Base-by-base conservation (phyloP, 2,888 invertebrate genomes). In the Flexamia atlantica region DNA sequence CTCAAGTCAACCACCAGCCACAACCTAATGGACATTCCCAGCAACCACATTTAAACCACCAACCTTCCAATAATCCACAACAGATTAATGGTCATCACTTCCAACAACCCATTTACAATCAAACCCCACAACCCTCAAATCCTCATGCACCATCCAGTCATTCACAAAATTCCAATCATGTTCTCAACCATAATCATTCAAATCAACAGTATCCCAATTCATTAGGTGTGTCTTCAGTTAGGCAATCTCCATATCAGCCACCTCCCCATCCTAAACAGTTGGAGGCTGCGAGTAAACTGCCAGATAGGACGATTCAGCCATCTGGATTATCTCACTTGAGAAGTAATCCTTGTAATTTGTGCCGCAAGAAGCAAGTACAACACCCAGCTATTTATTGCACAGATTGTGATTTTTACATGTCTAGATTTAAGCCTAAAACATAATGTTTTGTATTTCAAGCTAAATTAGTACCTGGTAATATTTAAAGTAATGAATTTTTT, bases 401-500 rank as follows among this genome's bases (percentile, higher is more conserved):
- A 79, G 97, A 98, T 90, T 98, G 98, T 91, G 97, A 97, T 89
- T 97, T 96, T 91, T 98, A 98, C 89, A 95, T 98, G 95, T 96
- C 96, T 86, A 92, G 95, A 88, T 96, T 96, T 90, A 94, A 95
- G 89, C 95, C 94, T 64, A 92, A 93, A 85, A 85, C 86, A 25
- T 87, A 84, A 84, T n/a, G 12, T 7, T 4, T 28, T 17, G 14
- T 28, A 64, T 36, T 23, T 36, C 40, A 72, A 72, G 25, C 23
- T 40, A 72, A 72, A 72, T 72, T 40, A 76, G 76, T 76, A 76
- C 76, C 76, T 76, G 76, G 50, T 40, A 50, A 40, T 72, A 2
- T 23, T 72, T 20, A 40, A 72, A 72, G 9, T 64, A 64, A 20
- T 64, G 7, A 28, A 14, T 28, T 64, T 10, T 23, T 64, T 10